Evolutionary conservation across 2,113 vertebrate species (phyloP).

Genomic region (Alectura lathami): DNA sequence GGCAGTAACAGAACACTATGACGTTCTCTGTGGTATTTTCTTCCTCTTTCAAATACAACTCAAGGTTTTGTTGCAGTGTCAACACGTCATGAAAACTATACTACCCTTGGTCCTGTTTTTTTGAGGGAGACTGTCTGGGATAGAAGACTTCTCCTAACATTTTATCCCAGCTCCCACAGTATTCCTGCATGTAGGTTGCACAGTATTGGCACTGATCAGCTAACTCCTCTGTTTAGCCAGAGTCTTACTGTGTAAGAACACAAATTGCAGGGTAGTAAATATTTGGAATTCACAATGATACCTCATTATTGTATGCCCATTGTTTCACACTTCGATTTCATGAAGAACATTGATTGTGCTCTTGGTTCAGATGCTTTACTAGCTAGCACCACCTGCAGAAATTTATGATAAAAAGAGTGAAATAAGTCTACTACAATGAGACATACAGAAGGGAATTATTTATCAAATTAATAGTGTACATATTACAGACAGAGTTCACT

Average conservation of each 20-base stretch:
- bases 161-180: not conserved
- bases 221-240: not conserved
- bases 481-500: not conserved
- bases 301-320: not conserved
- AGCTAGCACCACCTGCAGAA: not conserved
- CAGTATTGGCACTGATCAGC: not conserved
- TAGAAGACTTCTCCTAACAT: not conserved
- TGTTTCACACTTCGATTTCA: not conserved
- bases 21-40: not conserved
- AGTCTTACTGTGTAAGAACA: not conserved
- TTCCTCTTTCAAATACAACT: not conserved
- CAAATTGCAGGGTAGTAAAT: not conserved
- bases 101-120: not conserved
- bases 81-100: not conserved
- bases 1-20: not conserved
- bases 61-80: not conserved
- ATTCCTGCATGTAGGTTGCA: not conserved
- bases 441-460: not conserved
- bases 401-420: not conserved
- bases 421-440: not conserved
- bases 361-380: not conserved
- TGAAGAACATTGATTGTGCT: not conserved
- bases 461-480: not conserved
- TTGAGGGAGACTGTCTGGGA: not conserved
- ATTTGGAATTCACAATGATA: not conserved